Evolutionary conservation across 2,888 invertebrate genomes (phyloP).

Genomic region (Furcula furcula): DNA sequence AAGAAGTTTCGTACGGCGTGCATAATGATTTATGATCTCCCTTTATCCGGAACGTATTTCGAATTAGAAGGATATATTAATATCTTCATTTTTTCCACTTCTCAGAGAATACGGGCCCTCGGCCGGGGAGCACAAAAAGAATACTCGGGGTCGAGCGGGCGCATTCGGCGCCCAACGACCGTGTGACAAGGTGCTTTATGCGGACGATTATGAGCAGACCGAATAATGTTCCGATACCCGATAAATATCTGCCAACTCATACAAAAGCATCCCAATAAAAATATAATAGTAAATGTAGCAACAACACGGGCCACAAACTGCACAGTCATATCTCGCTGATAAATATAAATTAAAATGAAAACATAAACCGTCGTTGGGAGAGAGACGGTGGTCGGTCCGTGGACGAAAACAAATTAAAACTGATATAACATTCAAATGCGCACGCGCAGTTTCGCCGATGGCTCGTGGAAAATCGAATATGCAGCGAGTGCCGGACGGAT

Average conservation of each 20-base stretch:
- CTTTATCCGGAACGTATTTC: constrained; percentile 80
- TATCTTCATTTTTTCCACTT: constrained; percentile 81
- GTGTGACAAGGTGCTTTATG: constrained; percentile 82
- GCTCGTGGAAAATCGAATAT: constrained; percentile 38
- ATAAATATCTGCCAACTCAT: constrained; percentile 83
- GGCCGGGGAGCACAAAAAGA: constrained; percentile 72
- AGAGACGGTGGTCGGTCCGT: constrained; percentile 39
- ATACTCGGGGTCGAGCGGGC: constrained; percentile 65
- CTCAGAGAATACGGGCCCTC: constrained; percentile 74
- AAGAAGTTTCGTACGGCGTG: constrained; percentile 60
- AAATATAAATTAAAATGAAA: constrained; percentile 72
- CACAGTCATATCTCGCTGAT: constrained; percentile 74
- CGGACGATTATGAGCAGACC: constrained; percentile 78
- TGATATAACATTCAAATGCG: constrained; percentile 48
- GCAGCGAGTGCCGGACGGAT: constrained; percentile 17
- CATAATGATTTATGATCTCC: constrained; percentile 76
- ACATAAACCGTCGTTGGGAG: constrained; percentile 46
- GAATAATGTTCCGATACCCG: constrained; percentile 80
- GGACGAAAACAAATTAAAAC: constrained; percentile 60
- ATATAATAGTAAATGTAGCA: constrained; percentile 80
- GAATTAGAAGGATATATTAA: constrained; percentile 82
- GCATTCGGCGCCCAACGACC: constrained; percentile 79
- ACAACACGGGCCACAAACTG: constrained; percentile 75
- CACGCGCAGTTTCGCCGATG: constrained; percentile 36
- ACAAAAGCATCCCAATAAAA: constrained; percentile 81